Percentiles rank a stretch among this genome's conserved stretches.
Evolutionary conservation across 2,797 vertebrate genomes (phyloP).

Genomic region (Phrynocephalus forsythii): DNA sequence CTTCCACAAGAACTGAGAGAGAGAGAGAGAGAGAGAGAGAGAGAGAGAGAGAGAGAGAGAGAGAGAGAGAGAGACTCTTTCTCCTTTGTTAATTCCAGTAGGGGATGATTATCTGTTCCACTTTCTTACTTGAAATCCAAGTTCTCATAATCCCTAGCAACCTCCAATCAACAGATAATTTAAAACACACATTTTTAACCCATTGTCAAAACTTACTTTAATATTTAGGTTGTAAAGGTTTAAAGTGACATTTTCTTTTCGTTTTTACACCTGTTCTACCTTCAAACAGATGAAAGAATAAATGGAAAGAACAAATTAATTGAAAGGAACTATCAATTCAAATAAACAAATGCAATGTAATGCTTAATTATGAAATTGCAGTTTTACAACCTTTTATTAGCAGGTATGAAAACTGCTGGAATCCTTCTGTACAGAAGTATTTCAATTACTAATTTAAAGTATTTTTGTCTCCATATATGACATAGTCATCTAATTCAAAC

Average conservation of each 20-base stretch:
- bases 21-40: no score
- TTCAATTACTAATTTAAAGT: neutral
- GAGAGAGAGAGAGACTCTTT: no score
- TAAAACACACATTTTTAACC: neutral
- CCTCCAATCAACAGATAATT: neutral
- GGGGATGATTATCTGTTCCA: neutral
- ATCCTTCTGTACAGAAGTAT: neutral
- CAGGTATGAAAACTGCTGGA: neutral
- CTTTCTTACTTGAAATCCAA: neutral
- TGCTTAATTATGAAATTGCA: neutral
- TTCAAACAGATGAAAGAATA: no score
- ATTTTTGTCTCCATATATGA: neutral
- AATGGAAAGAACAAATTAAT: no score
- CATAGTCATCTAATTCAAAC: neutral
- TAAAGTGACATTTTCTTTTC: no score
- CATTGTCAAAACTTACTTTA: neutral
- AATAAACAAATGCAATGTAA: neutral
- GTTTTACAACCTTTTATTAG: neutral
- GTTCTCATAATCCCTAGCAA: neutral
- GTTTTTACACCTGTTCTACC: no score
- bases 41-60: no score
- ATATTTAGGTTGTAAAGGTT: neutral
- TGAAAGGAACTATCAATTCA: neutral
- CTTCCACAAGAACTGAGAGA: no score
- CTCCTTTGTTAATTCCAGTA: neutral